These are phyloP conservation scores for Drosophila parabipectinata DNA, from an alignment of 1,140 invertebrate species.

Conservation along the genomic window DNA sequence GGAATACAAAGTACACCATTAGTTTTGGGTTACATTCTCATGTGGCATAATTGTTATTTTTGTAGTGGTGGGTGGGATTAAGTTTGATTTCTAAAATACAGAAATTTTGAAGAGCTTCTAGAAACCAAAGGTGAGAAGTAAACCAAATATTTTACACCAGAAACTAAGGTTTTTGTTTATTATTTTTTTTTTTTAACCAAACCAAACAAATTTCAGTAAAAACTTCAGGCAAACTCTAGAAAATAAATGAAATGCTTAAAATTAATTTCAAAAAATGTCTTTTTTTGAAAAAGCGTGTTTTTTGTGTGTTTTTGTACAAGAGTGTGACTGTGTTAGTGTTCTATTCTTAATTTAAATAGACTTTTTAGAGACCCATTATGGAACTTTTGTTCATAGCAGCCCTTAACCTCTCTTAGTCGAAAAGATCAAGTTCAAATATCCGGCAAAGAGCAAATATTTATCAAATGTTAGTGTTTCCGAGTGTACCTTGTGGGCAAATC, in stretches of 20 bases:
- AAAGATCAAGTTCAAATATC: not conserved
- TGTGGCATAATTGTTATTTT: not conserved
- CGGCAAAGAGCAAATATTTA: not conserved
- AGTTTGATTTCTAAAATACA: slow-evolving; percentile 37
- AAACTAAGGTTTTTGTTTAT: not conserved
- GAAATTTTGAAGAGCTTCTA: slow-evolving; percentile 56
- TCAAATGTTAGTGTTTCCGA: not conserved
- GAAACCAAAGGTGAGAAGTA: slow-evolving; percentile 43
- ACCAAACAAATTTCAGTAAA: slow-evolving; percentile 9
- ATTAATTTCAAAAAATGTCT: not conserved
- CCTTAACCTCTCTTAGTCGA: not conserved
- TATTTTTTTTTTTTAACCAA: not conserved
- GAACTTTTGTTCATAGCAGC: too few species aligned
- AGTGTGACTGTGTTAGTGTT: slow-evolving; percentile 15
- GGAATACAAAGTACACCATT: not conserved
- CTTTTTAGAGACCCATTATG: not conserved
- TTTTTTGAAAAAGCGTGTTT: slow-evolving; percentile 8
- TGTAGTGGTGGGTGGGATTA: slow-evolving; percentile 29
- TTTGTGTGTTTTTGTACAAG: slow-evolving; percentile 23
- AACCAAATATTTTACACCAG: slow-evolving; percentile 22
- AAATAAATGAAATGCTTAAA: slow-evolving; percentile 4
- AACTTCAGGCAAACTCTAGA: slow-evolving; percentile 11
- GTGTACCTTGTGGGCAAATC: not conserved
- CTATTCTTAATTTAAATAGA: slow-evolving; percentile 16
- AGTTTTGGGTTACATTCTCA: not conserved